Conservation (phyloP, 2,797 vertebrate genomes). For the Liparis tanakae region DNA sequence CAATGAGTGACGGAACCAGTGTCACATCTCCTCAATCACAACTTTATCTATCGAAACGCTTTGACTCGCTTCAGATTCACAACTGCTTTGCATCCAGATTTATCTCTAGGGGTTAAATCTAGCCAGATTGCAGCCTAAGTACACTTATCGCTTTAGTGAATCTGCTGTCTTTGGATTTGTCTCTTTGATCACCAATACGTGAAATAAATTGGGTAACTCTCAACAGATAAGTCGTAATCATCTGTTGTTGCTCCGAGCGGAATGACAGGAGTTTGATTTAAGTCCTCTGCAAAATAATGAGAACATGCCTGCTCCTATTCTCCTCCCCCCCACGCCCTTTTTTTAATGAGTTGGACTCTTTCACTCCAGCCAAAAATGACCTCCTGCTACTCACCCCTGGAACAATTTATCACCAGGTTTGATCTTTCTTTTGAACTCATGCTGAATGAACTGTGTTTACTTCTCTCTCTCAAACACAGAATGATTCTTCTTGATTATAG, state of each 20-base stretch:
- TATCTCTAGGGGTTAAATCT: constrained; percentile 47
- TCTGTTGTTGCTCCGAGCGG: constrained; percentile 39
- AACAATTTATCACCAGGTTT: constrained; percentile 70
- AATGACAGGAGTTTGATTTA: constrained; percentile 44
- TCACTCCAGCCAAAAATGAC: constrained; percentile 58
- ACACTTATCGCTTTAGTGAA: constrained; percentile 34
- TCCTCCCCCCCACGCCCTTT: not conserved
- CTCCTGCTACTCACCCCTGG: constrained; percentile 63
- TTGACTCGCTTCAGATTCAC: constrained; percentile 58
- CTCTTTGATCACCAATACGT: constrained; percentile 46
- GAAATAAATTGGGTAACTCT: constrained; percentile 44
- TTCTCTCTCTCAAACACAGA: constrained; percentile 60
- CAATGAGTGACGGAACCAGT: constrained; percentile 73
- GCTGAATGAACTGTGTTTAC: constrained; percentile 73
- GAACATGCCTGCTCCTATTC: constrained; percentile 38
- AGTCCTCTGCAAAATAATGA: constrained; percentile 42
- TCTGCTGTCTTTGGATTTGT: constrained; percentile 54
- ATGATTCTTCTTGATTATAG: constrained; percentile 58
- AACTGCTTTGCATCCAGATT: constrained; percentile 53
- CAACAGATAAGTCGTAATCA: constrained; percentile 39
- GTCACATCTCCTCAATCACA: constrained; percentile 71
- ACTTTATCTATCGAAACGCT: constrained; percentile 66
- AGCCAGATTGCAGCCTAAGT: constrained; percentile 53
- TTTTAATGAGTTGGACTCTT: constrained; percentile 56
- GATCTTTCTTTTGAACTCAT: constrained; percentile 76